Conservation (phyloP, 23 tunicate genomes). For the Ciona savignyi region DNA sequence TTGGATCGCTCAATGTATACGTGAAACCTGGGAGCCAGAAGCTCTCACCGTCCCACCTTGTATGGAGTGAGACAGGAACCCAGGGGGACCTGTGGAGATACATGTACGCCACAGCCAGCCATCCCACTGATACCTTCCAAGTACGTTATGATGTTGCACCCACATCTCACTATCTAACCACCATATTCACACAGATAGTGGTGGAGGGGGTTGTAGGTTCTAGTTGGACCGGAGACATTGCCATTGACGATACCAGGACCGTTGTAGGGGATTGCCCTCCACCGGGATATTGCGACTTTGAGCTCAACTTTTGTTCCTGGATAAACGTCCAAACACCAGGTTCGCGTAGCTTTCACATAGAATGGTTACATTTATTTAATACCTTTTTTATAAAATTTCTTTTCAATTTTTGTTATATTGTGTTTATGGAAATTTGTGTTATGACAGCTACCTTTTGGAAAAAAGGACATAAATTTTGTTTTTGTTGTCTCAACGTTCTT, state of each 20-base stretch:
- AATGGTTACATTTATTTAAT: no score
- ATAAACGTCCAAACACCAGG: constrained; percentile 41
- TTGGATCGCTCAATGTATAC: constrained; percentile 62
- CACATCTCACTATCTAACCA: no score
- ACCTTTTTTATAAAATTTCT: no score
- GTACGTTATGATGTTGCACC: no score
- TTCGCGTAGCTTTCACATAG: no score
- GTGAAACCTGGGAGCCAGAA: constrained; percentile 35
- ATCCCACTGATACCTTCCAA: constrained; percentile 42
- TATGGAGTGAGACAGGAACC: constrained; percentile 64
- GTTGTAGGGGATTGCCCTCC: constrained; percentile 74
- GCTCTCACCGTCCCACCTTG: constrained; percentile 17
- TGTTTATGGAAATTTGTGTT: no score
- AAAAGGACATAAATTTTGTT: no score
- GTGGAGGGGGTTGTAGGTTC: constrained; percentile 77
- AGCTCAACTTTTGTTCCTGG: constrained; percentile 70
- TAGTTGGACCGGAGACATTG: constrained; percentile 65
- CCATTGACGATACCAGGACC: constrained; percentile 67
- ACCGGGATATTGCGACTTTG: constrained; percentile 73
- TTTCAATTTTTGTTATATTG: no score
- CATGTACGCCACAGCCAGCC: constrained; percentile 33
- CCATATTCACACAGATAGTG: constrained; percentile 50
- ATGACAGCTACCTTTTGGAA: no score
- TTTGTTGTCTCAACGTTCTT: no score
- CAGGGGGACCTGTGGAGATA: constrained; percentile 92